Evolutionary conservation across 2,797 vertebrate species (phyloP).

Genomic region (Phalanger gymnotis): DNA sequence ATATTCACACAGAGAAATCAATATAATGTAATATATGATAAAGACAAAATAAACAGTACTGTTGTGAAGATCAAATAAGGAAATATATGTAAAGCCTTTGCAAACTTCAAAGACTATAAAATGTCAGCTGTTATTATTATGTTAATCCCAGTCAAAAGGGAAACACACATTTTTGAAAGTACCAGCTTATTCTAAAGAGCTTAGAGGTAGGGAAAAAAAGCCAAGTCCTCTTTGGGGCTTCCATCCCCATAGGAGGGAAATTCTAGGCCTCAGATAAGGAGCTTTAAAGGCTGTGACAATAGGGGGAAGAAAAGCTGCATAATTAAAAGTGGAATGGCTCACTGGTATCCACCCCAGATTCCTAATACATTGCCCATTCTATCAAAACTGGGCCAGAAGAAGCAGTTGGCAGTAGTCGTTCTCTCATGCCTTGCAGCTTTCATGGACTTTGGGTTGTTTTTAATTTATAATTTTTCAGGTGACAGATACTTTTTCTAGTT

Average conservation of each 20-base stretch:
- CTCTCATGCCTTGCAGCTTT: neutral
- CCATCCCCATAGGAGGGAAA: neutral
- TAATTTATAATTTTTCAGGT: neutral
- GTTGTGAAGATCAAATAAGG: neutral
- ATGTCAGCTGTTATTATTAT: neutral
- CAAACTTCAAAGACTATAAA: neutral
- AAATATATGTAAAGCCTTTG: neutral
- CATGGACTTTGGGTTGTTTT: neutral
- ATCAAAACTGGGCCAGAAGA: neutral
- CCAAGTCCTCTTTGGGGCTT: neutral
- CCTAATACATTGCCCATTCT: neutral
- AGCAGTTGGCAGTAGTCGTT: neutral
- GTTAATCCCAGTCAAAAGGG: neutral
- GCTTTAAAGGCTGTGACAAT: neutral
- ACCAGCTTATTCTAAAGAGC: neutral
- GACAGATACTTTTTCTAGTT: neutral
- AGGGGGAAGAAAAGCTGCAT: neutral
- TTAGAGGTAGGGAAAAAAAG: neutral
- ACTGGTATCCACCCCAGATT: neutral
- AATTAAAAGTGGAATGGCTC: neutral
- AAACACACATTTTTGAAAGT: neutral
- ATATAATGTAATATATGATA: neutral
- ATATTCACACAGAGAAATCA: neutral
- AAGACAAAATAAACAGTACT: neutral
- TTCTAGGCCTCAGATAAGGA: neutral